Conservation (phyloP, 2,888 invertebrate species). For the Sipunculus nudus region DNA sequence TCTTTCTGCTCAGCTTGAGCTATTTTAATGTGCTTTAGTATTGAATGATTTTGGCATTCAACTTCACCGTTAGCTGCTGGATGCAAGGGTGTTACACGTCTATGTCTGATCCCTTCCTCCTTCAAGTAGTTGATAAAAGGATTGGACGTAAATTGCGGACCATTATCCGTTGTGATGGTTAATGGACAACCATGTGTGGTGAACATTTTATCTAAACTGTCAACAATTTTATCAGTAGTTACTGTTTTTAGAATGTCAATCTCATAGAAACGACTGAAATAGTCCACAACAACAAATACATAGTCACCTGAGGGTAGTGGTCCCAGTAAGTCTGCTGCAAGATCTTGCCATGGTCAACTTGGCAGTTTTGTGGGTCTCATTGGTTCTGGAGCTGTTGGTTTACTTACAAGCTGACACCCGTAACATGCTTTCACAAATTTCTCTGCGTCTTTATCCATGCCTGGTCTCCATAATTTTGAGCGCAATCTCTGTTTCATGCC, state of each 20-base stretch:
- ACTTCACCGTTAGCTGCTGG: conserved; percentile 16
- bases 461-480: conserved; percentile 17
- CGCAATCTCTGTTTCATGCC: conserved; percentile 9
- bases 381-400: conserved; percentile 6
- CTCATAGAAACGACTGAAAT: conserved; percentile 13
- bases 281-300: conserved; percentile 13
- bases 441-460: conserved; percentile 16
- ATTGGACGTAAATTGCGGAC: conserved; percentile 7
- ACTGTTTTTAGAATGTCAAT: neutral
- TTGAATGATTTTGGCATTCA: too few relatives aligned
- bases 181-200: conserved; percentile 1
- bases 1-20: too few relatives aligned
- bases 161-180: conserved; percentile 13
- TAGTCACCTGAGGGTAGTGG: neutral
- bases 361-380: conserved; percentile 6
- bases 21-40: too few relatives aligned
- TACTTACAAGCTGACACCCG: conserved; percentile 3
- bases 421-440: neutral
- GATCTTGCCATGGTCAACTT: conserved; percentile 11
- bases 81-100: neutral
- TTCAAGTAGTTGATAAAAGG: neutral
- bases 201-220: conserved; percentile 7
- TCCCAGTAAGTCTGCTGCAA: conserved; percentile 11
- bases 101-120: neutral
- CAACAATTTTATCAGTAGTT: neutral